These are phyloP conservation scores for Trichogramma evanescens DNA, from an alignment of 2,888 invertebrate genomes.

Conservation along the genomic window DNA sequence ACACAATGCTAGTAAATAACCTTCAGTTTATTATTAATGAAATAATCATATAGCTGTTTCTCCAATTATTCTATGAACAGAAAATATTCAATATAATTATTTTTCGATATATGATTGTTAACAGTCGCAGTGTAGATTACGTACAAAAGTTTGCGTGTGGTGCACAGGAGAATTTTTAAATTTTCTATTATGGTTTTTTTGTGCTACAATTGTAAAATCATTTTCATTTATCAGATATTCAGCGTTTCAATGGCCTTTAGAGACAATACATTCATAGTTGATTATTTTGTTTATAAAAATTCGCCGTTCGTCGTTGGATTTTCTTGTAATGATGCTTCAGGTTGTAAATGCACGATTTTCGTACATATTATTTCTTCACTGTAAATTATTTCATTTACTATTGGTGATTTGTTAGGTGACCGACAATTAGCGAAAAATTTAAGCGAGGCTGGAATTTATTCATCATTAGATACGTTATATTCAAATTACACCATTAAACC, in stretches of 20 bases:
- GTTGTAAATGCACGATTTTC: conserved; percentile 17
- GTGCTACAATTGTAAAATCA: not conserved
- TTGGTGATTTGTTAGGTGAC: conserved; percentile 23
- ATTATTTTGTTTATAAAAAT: conserved; percentile 29
- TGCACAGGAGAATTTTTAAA: no score
- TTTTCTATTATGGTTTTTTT: no score
- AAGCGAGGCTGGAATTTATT: conserved; percentile 28
- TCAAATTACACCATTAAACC: conserved; percentile 22
- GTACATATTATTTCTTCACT: not conserved
- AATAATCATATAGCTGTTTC: no score
- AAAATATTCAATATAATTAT: no score
- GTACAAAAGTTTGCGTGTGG: no score
- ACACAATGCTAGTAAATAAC: no score
- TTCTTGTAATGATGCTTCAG: conserved; percentile 26
- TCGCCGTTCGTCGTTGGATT: conserved; percentile 30
- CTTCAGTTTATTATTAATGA: no score
- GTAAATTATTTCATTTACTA: not conserved
- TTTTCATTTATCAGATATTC: not conserved
- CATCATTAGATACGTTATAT: conserved; percentile 24
- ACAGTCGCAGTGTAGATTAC: no score
- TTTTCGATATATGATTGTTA: no score
- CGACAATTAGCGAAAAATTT: conserved; percentile 27
- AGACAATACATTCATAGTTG: conserved; percentile 26
- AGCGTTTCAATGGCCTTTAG: conserved; percentile 2
- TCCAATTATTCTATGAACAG: no score